Percentiles rank a stretch among this genome's conserved stretches.
Evolutionary conservation across 2,797 vertebrate species (phyloP).

Genomic region (Phyllotis vaccarum): DNA sequence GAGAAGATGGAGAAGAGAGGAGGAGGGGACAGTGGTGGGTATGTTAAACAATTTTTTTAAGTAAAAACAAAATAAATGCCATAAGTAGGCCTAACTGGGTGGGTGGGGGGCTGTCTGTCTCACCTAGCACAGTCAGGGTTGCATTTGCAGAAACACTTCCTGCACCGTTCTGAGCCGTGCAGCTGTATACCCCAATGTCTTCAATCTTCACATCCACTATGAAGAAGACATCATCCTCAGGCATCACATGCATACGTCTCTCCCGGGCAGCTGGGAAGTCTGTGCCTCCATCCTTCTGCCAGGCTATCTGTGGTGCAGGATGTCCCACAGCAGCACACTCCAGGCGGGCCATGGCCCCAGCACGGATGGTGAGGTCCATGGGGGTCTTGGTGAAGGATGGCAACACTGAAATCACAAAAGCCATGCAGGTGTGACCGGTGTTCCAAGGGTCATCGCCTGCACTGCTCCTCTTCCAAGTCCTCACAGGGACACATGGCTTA

Average conservation of each 20-base stretch:
- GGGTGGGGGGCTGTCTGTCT: constrained; percentile 72
- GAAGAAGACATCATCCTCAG: constrained; percentile 98
- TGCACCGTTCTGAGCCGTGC: constrained; percentile 97
- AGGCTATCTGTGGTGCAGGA: constrained; percentile 97
- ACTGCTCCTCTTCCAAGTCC: background rate
- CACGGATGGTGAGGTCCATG: constrained; percentile 96
- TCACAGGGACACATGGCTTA: background rate
- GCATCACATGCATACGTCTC: constrained; percentile 99
- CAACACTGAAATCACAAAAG: constrained; percentile 90
- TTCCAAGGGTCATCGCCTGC: too few species aligned
- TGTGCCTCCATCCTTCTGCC: constrained; percentile 98
- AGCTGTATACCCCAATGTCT: constrained; percentile 97
- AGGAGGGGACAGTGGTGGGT: too few species aligned
- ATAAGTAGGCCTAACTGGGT: too few species aligned
- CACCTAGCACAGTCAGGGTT: constrained; percentile 96
- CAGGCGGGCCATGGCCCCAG: constrained; percentile 94
- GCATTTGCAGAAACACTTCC: constrained; percentile 96
- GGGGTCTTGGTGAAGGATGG: constrained; percentile 98
- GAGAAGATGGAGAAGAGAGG: too few species aligned
- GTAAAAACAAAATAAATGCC: too few species aligned
- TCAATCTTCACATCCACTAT: constrained; percentile 97
- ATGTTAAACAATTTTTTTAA: too few species aligned
- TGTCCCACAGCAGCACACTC: constrained; percentile 96
- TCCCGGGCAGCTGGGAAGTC: constrained; percentile 98
- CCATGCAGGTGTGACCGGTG: accelerated